These are phyloP conservation scores for Manis pentadactyla DNA, from an alignment of 2,797 vertebrate species.

Conservation along the genomic window DNA sequence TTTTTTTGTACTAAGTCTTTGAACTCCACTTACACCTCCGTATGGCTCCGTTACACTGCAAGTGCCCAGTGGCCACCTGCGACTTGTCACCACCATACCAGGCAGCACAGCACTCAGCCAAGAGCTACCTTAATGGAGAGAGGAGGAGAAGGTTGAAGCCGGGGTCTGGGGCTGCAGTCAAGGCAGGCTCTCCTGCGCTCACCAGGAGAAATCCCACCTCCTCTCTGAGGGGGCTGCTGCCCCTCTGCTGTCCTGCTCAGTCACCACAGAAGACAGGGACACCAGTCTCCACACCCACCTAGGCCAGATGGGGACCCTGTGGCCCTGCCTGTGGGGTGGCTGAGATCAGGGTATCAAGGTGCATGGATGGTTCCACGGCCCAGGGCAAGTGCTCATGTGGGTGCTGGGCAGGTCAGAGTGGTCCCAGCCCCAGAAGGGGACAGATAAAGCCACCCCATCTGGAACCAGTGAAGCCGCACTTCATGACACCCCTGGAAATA, in stretches of 20 bases:
- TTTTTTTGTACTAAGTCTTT: not conserved
- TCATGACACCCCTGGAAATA: not conserved
- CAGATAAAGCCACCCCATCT: not conserved
- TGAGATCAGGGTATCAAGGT: not conserved
- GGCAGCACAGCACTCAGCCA: too few species aligned
- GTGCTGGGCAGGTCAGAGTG: not conserved
- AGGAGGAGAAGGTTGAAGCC: too few species aligned
- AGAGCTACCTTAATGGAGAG: not conserved
- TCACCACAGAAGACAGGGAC: not conserved
- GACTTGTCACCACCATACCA: too few species aligned
- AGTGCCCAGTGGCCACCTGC: not conserved
- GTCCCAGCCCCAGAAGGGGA: not conserved
- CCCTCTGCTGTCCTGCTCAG: not conserved
- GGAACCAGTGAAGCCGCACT: constrained; percentile 62
- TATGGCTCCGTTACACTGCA: not conserved
- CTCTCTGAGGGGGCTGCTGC: not conserved
- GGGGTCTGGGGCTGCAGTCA: not conserved
- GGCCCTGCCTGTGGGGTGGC: too few species aligned
- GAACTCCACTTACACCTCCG: fast-evolving
- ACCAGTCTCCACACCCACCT: fast-evolving
- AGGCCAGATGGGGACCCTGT: not conserved
- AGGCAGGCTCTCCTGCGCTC: not conserved
- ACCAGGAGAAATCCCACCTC: not conserved
- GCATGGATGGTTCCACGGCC: too few species aligned
- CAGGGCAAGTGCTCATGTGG: not conserved